These are phyloP conservation scores for Rhinella marina DNA, from an alignment of 2,797 vertebrate genomes.

Conservation along the genomic window DNA sequence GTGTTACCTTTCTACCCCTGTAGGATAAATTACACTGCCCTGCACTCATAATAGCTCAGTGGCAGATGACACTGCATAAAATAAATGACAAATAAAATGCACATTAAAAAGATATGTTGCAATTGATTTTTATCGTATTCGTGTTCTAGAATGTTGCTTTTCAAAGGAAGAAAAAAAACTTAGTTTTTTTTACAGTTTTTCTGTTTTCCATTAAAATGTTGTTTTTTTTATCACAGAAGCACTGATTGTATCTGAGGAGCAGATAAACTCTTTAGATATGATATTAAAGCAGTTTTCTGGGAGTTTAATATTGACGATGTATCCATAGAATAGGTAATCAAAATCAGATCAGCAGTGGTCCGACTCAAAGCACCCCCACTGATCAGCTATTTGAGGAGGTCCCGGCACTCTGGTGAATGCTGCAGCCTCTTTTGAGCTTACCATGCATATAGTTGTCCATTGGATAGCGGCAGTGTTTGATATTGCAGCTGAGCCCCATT, in stretches of 20 bases:
- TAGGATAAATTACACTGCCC: constrained; percentile 61
- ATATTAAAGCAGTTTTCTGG: not conserved
- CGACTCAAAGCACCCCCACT: too few species aligned
- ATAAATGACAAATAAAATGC: constrained; percentile 50
- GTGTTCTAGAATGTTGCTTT: not conserved
- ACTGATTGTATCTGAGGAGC: not conserved
- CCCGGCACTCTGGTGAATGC: too few species aligned
- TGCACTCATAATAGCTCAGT: constrained; percentile 25
- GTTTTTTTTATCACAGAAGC: not conserved
- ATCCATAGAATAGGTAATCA: too few species aligned
- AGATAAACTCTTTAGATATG: not conserved
- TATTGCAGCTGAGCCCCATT: too few species aligned
- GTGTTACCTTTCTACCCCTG: not conserved
- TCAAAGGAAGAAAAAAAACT: not conserved
- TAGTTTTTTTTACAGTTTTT: not conserved
- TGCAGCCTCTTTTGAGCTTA: too few species aligned
- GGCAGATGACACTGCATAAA: constrained; percentile 23
- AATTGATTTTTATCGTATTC: constrained; percentile 41
- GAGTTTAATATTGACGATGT: too few species aligned
- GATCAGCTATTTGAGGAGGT: too few species aligned
- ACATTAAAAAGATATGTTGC: constrained; percentile 46
- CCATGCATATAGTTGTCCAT: too few species aligned
- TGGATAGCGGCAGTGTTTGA: too few species aligned
- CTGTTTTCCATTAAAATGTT: not conserved
- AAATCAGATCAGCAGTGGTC: too few species aligned